phyloP scores from a whole-genome alignment of 2,797 vertebrate species.

The Melanotaenia nigrans region DNA sequence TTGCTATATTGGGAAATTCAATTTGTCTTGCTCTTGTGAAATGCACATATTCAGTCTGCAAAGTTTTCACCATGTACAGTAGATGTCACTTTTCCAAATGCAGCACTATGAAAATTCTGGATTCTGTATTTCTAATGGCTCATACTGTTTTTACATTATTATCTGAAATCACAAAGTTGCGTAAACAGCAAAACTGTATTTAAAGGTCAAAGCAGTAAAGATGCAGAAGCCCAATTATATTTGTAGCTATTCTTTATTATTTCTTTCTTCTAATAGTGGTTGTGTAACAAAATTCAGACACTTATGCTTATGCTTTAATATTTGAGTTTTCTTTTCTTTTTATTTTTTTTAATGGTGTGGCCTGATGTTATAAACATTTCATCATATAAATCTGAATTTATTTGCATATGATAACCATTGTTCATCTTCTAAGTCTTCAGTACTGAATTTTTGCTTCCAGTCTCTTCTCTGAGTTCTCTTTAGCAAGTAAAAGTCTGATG shows the following conservation, averaged over 20 bases:
- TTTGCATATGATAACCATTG: background rate
- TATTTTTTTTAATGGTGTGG: background rate
- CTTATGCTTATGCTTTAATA: background rate
- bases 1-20: background rate
- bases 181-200: background rate
- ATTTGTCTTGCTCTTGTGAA: background rate
- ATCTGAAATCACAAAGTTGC: background rate
- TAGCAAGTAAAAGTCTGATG: background rate
- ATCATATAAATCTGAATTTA: background rate
- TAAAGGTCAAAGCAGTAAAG: background rate
- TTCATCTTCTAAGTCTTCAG: background rate
- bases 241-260: background rate
- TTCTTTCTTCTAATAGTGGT: background rate
- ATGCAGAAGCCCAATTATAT: background rate
- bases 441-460: background rate
- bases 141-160: background rate
- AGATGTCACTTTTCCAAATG: background rate
- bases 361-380: background rate
- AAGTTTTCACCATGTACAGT: background rate
- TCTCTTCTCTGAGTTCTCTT: background rate
- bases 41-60: background rate
- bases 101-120: background rate
- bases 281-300: background rate
- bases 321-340: background rate
- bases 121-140: background rate